Evolutionary conservation across 2,113 vertebrate species (phyloP), one percentile per base, ranked within the genome.

Genomic region (Stigmatopora argus): DNA sequence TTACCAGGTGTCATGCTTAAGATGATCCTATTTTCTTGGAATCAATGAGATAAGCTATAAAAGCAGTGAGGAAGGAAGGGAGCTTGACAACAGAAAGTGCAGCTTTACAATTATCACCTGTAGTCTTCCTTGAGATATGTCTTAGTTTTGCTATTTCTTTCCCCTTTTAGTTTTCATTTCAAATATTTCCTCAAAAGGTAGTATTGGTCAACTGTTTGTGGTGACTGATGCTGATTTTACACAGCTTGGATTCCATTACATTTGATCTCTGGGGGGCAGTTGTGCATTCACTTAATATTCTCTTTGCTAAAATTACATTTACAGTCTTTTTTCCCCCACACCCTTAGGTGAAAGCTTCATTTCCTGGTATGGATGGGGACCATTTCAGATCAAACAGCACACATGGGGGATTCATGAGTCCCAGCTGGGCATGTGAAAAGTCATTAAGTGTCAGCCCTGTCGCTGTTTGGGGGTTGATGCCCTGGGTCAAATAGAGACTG

Each of bases 401-500:
- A 52, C 19, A 1, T 3, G 67, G 71, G 78, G 70, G 77, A 80
- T 63, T 78, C 72, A 79, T 57, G 65, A 74, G 77, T 79, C 78
- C 66, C 73, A 83, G 81, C 81, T 83, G 83, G 78, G 72, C 79
- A 77, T 65, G 70, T 84, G 82, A 81, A 72, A 81, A 75, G 83
- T 72, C 83, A 80, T 89, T 88, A 84, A 85, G 84, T 74, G 72
- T 77, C 69, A 64, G 73, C 73, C 69, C 64, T 62, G 78, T 83
- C 67, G 72, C 66, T 31, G 18, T 71, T 76, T 77, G 70, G 68
- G 78, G 63, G 66, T 68, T 73, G 67, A 65, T 55, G 81, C 80
- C 84, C 73, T 60, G 75, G 87, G 88, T 90, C 89, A 89, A 88
- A 89, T 71, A 82, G 78, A 86, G 77, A 83, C 77, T 66, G 79